Conservation (phyloP, 2,797 vertebrate species). For the Leptoclinus maculatus region DNA sequence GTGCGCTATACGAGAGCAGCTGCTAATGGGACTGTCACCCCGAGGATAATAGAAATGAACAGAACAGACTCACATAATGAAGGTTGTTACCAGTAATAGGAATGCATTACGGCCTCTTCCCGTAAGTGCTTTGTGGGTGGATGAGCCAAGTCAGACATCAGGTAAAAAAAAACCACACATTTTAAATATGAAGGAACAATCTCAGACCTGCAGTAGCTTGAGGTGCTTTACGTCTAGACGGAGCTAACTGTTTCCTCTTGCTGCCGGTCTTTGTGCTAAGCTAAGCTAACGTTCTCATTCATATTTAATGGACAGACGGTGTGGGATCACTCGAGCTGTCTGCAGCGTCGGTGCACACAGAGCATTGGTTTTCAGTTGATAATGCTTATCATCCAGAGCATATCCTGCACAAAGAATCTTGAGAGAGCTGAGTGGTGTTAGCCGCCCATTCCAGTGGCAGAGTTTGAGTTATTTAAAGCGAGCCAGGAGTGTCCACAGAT, state of each 20-base stretch:
- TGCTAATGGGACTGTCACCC: constrained; percentile 38
- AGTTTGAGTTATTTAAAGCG: constrained; percentile 46
- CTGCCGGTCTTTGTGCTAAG: background rate
- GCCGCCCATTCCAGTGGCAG: constrained; percentile 16
- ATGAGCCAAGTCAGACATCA: background rate
- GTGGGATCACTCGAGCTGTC: background rate
- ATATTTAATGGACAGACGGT: background rate
- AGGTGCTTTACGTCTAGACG: no score
- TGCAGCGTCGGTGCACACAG: background rate
- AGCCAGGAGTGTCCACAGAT: constrained; percentile 51
- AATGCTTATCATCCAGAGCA: background rate
- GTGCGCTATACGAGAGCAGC: background rate
- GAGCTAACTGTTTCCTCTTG: no score
- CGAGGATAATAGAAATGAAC: constrained; percentile 29
- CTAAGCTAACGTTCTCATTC: background rate
- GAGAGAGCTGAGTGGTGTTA: background rate
- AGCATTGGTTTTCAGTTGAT: background rate
- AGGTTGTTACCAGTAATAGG: background rate
- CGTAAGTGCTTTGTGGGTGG: background rate
- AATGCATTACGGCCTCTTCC: background rate
- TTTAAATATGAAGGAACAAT: no score
- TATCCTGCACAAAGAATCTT: background rate
- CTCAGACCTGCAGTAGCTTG: no score
- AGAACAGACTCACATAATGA: background rate
- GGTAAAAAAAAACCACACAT: background rate